These are phyloP conservation scores for Zaprionus vittiger DNA, from an alignment of 1,140 invertebrate genomes.

Conservation along the genomic window DNA sequence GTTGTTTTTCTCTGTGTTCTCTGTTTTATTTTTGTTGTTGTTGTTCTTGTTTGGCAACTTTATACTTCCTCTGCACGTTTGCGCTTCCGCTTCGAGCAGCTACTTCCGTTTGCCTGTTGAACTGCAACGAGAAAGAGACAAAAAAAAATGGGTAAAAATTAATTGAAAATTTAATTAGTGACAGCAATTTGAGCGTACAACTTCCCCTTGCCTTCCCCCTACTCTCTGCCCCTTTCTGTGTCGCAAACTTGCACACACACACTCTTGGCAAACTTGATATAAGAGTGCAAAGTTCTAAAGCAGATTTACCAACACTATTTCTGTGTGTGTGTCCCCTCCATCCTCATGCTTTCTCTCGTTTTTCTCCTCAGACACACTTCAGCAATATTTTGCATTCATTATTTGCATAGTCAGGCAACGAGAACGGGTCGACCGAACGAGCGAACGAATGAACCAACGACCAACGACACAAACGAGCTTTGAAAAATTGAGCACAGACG, in stretches of 20 bases:
- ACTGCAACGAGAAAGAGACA: constrained; percentile 41
- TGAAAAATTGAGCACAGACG: constrained; percentile 74
- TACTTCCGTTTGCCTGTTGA: constrained; percentile 18
- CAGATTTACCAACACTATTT: constrained; percentile 36
- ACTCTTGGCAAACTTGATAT: constrained; percentile 21
- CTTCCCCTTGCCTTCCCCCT: not conserved
- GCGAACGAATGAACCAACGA: constrained; percentile 38
- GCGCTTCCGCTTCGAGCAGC: constrained; percentile 25
- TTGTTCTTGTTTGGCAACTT: constrained; percentile 23
- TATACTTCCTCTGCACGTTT: constrained; percentile 34
- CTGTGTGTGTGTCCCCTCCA: not conserved
- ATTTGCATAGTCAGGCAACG: constrained; percentile 66
- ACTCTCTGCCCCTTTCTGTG: not conserved
- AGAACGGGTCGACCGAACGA: constrained; percentile 16
- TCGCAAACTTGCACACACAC: not conserved
- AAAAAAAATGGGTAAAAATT: constrained; percentile 46
- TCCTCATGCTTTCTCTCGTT: not conserved
- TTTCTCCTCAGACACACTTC: constrained; percentile 59
- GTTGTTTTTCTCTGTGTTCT: not conserved
- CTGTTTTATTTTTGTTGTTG: not conserved
- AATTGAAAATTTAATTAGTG: constrained; percentile 63
- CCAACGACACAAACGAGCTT: constrained; percentile 75
- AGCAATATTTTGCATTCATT: constrained; percentile 80
- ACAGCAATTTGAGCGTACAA: constrained; percentile 34
- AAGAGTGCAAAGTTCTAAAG: constrained; percentile 43